These are phyloP conservation scores for Epinephelus lanceolatus DNA, from an alignment of 2,113 vertebrate genomes.

Conservation along the genomic window DNA sequence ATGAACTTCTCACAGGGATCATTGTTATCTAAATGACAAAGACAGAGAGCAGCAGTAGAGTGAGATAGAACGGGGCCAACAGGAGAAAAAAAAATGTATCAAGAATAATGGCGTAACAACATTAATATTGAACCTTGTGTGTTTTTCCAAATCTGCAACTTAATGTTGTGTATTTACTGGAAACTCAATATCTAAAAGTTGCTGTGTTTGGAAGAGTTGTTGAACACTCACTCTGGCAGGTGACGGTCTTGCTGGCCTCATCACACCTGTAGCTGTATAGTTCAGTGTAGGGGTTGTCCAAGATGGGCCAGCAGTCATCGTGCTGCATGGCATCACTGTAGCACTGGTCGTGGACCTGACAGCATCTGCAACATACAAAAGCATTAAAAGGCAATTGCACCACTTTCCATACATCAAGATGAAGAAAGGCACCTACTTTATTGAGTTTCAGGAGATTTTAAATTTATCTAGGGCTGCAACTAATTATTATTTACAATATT, in stretches of 20 bases:
- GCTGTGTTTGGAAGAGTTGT: neutral
- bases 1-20: conserved; percentile 79
- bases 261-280: conserved; percentile 78
- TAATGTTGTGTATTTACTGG: neutral
- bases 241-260: conserved; percentile 62
- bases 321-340: conserved; percentile 70
- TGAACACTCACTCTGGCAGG: conserved; percentile 83
- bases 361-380: conserved; percentile 83
- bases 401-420: neutral
- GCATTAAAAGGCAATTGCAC: neutral
- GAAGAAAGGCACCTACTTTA: neutral
- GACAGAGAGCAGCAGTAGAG: neutral
- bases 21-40: conserved; percentile 75
- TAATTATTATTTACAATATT: neutral
- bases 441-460: neutral
- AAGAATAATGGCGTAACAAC: too few species aligned
- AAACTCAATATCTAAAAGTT: neutral
- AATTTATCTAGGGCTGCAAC: neutral
- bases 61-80: neutral
- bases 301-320: conserved; percentile 60
- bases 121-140: too few species aligned
- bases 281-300: conserved; percentile 88
- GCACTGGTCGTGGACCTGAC: conserved; percentile 85
- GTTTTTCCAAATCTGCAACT: neutral
- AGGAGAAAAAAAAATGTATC: neutral